Percentiles rank a stretch among this genome's conserved stretches.
Evolutionary conservation across 2,888 invertebrate genomes (phyloP).

Genomic region (Lingula anatina): DNA sequence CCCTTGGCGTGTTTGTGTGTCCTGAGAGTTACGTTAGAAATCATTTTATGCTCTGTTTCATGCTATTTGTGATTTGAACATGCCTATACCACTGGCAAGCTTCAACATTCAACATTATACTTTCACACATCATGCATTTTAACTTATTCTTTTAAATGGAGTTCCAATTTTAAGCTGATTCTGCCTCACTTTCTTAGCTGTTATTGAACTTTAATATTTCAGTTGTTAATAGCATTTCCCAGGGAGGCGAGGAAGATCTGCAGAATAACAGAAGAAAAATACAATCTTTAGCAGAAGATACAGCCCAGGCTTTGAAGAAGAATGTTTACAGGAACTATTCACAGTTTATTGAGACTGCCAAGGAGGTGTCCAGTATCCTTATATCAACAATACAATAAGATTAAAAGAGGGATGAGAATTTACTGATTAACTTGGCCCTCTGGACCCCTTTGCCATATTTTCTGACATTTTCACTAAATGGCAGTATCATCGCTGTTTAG

Average conservation of each 20-base stretch:
- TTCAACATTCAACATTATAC: too few relatives aligned
- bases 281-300: constrained; percentile 80
- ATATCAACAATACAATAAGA: too few relatives aligned
- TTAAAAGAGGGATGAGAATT: too few relatives aligned
- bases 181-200: background rate
- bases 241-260: constrained; percentile 40
- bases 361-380: constrained; percentile 86
- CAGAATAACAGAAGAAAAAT: constrained; percentile 56
- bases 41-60: too few relatives aligned
- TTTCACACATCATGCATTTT: too few relatives aligned
- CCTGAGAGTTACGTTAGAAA: too few relatives aligned
- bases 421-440: too few relatives aligned
- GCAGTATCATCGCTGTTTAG: too few relatives aligned
- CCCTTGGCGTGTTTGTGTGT: background rate
- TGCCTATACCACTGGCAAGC: too few relatives aligned
- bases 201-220: constrained; percentile 9
- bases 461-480: too few relatives aligned
- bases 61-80: too few relatives aligned
- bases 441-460: too few relatives aligned
- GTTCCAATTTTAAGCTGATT: background rate
- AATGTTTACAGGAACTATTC: constrained; percentile 98
- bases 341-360: constrained; percentile 97
- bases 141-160: background rate
- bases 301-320: constrained; percentile 83
- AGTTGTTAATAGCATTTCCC: constrained; percentile 42